Percentiles rank a stretch among this genome's conserved stretches.
phyloP scores from a whole-genome alignment of 2,113 vertebrate species.

The Alouatta palliata region DNA sequence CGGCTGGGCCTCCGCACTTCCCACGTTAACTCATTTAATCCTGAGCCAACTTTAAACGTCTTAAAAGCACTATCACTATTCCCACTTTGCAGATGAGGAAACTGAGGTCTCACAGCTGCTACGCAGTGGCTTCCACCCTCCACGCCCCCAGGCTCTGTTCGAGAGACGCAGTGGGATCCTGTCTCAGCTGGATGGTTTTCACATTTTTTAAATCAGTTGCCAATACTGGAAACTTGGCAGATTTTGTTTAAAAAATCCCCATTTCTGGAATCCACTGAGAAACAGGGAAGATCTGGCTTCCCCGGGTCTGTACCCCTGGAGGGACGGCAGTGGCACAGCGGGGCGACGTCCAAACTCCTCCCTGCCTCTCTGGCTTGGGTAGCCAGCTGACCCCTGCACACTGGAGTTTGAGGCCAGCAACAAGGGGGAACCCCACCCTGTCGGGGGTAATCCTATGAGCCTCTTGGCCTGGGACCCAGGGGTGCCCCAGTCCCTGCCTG shows the following conservation, averaged over 20 bases:
- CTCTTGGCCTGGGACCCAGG: neutral
- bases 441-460: neutral
- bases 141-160: neutral
- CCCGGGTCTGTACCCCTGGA: neutral
- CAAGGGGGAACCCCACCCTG: neutral
- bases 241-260: neutral
- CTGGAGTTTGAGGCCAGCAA: neutral
- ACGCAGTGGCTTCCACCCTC: neutral
- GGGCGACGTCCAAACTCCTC: rapidly evolving
- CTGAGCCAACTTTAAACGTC: neutral
- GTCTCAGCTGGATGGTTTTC: neutral
- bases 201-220: neutral
- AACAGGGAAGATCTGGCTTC: neutral
- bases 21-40: rapidly evolving
- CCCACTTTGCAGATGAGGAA: constrained; percentile 45
- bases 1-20: neutral
- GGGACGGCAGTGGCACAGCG: rapidly evolving
- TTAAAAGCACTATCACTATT: neutral
- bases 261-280: neutral
- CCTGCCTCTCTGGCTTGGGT: neutral
- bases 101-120: neutral
- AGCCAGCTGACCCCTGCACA: neutral
- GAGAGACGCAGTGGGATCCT: neutral
- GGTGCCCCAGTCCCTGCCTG: neutral
- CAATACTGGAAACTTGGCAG: neutral